Evolutionary conservation across 2,113 vertebrate species (phyloP).

Genomic region (Crocuta crocuta): DNA sequence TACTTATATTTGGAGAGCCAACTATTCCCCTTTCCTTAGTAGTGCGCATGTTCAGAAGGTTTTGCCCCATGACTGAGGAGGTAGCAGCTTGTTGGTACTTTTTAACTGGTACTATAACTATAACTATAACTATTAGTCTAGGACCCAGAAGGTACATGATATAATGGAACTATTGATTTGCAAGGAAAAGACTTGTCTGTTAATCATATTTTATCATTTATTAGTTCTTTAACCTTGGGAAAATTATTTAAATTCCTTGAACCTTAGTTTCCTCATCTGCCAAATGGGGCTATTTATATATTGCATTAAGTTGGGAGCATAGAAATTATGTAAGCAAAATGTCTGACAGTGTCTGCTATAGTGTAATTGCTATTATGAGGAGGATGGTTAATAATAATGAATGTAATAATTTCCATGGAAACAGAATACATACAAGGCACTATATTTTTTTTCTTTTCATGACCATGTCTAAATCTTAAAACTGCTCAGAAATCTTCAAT

Average conservation of each 20-base stretch:
- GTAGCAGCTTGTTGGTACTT: background rate
- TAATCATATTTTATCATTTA: background rate
- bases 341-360: background rate
- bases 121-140: background rate
- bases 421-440: background rate
- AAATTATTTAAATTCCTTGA: conserved; percentile 5
- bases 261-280: background rate
- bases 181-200: background rate
- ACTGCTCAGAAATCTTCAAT: conserved; percentile 7
- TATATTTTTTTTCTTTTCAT: background rate
- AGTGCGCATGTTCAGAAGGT: background rate
- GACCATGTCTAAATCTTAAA: conserved; percentile 10
- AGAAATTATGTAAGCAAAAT: conserved; percentile 27
- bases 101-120: background rate
- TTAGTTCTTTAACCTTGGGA: background rate
- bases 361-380: background rate
- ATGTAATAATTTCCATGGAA: background rate
- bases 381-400: background rate
- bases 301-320: background rate
- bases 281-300: background rate
- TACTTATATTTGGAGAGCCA: background rate
- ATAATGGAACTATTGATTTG: background rate
- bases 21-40: background rate
- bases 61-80: background rate
- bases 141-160: background rate